Evolutionary conservation across 2,888 invertebrate species (phyloP), one percentile per base, ranked within the genome.

Genomic region (Trichogramma evanescens): DNA sequence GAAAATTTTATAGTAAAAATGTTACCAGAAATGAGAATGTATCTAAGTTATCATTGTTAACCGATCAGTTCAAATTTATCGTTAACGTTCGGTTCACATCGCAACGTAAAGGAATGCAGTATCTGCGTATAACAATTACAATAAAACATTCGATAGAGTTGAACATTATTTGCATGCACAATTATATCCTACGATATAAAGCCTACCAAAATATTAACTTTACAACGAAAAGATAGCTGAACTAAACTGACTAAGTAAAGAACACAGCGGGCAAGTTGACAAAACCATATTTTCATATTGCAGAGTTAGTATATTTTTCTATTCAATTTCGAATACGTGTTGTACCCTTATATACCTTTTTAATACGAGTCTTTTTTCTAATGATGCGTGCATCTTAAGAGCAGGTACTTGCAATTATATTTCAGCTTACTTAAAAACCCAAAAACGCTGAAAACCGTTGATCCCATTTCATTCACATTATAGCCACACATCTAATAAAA

Each of bases 261-360:
- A 61, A 63, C 61, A 63, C 60, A 58, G 58, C 53, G 55, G 63
- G 55, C 39, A 63, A 63, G 60, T 55, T 55, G 62, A 63, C 57
- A 49, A 63, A 63, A 63, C 51, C 54, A 44, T 41, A 46, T 41
- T 54, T 63, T 26, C 59, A 54, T 10, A 50, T 59, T 57, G 57
- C 50, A 57, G 59, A 53, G 49, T 48, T 54, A 39, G 54, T 44
- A 44, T 10, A 26, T 48, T 54, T 56, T 42, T 52, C 48, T 13
- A 48, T 10, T 13, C 48, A 48, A 48, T 13, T 6, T 48, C 10
- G 10, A 48, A 48, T 13, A 48, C 48, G 48, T 13, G 26, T 48
- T 48, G 10, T 13, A 6, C 10, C 10, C 13, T 48, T 5, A 6
- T 48, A 48, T n/a, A n/a, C 10, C 48, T 48, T 48, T 13, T 48